Percentiles rank a stretch among this genome's conserved stretches.
These are phyloP conservation scores for Ferdinandea cuprea DNA, from an alignment of 2,888 invertebrate genomes.

Conservation along the genomic window DNA sequence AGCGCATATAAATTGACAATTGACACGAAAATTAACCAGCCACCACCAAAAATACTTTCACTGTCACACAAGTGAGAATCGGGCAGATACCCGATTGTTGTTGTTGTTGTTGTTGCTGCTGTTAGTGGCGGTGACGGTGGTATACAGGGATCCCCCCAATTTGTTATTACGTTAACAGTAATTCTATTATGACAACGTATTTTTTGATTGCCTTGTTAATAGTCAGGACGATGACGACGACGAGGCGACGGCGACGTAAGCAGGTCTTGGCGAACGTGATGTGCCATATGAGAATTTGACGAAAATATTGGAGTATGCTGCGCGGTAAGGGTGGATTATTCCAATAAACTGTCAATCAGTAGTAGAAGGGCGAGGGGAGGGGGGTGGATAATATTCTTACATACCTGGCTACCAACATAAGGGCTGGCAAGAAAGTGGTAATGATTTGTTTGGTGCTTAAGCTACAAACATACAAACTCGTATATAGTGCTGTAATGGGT, in stretches of 20 bases:
- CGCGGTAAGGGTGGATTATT: conserved; percentile 67
- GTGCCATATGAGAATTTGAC: conserved; percentile 48
- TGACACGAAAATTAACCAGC: conserved; percentile 75
- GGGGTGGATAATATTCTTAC: conserved; percentile 45
- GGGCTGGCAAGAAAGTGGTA: conserved; percentile 64
- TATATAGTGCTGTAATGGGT: conserved; percentile 58
- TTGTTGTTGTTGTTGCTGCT: no score
- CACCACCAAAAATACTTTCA: conserved; percentile 66
- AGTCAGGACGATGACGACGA: conserved; percentile 66
- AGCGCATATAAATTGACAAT: conserved; percentile 74
- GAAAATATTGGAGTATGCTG: conserved; percentile 17
- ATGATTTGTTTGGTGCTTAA: conserved; percentile 64
- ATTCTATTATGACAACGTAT: conserved; percentile 75
- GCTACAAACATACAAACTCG: background rate
- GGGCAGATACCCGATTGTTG: no score
- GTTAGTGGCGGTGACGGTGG: background rate
- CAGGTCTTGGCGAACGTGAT: conserved; percentile 63
- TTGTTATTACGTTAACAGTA: conserved; percentile 74
- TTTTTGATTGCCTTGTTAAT: conserved; percentile 75
- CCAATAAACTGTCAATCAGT: conserved; percentile 74
- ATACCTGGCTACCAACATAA: background rate
- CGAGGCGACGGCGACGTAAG: no score
- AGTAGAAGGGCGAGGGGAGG: no score
- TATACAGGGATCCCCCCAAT: conserved; percentile 39
- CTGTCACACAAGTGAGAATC: conserved; percentile 53